Evolutionary conservation across 2,888 invertebrate genomes (phyloP).

Genomic region (Ectropis crepuscularia): DNA sequence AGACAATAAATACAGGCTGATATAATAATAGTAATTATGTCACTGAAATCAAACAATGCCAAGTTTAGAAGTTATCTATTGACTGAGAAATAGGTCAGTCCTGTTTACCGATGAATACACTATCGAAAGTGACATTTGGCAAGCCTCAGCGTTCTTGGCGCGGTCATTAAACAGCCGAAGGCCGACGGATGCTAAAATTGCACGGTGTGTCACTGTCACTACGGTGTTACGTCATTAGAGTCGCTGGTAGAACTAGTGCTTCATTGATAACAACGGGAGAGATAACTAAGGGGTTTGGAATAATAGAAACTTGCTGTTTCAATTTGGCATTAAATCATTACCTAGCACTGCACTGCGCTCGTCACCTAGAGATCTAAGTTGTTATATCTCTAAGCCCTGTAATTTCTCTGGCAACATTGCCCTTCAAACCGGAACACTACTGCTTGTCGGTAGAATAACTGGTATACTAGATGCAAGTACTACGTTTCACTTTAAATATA

Average conservation of each 20-base stretch:
- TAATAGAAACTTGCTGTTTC: too few relatives aligned
- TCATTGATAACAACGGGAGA: constrained; percentile 16
- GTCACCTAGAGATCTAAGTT: too few relatives aligned
- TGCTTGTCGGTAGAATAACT: too few relatives aligned
- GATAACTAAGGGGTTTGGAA: neutral
- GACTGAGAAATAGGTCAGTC: constrained; percentile 21
- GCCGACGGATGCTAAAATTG: constrained; percentile 43
- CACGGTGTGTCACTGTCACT: constrained; percentile 56
- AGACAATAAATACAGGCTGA: too few relatives aligned
- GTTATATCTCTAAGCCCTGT: too few relatives aligned
- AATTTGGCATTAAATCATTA: too few relatives aligned
- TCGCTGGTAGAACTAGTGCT: constrained; percentile 1
- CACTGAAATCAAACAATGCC: neutral
- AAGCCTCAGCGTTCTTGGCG: constrained; percentile 50
- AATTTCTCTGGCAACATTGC: too few relatives aligned
- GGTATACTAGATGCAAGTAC: too few relatives aligned
- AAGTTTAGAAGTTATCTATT: neutral
- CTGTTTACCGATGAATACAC: constrained; percentile 26
- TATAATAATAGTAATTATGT: neutral
- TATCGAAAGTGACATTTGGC: constrained; percentile 52
- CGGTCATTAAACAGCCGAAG: constrained; percentile 62
- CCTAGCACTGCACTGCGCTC: too few relatives aligned
- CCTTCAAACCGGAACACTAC: too few relatives aligned
- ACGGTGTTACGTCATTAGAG: constrained; percentile 22
- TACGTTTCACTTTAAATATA: too few relatives aligned